These are phyloP conservation scores for Elegia similella DNA, from an alignment of 2,888 invertebrate genomes.

Conservation along the genomic window DNA sequence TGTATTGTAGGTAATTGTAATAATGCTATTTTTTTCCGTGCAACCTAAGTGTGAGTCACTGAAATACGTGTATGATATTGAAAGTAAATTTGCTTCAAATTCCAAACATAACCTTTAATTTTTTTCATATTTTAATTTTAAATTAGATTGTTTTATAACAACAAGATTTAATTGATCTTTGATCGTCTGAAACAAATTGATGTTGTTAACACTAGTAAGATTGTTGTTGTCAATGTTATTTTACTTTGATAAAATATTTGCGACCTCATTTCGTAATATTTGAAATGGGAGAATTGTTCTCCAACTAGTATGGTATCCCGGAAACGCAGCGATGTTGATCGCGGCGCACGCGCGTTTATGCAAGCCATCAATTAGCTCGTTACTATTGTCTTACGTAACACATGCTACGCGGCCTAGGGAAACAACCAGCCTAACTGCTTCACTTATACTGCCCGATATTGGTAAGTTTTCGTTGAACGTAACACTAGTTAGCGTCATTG, in stretches of 20 bases:
- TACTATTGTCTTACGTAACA: slow-evolving; percentile 69
- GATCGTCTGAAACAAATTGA: too few relatives aligned
- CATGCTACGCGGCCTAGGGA: slow-evolving; percentile 39
- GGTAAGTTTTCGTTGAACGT: slow-evolving; percentile 43
- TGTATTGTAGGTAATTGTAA: too few relatives aligned
- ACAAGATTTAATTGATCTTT: too few relatives aligned
- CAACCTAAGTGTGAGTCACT: too few relatives aligned
- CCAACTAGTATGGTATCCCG: slow-evolving; percentile 52
- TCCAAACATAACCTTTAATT: too few relatives aligned
- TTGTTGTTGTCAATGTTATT: too few relatives aligned
- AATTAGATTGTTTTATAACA: too few relatives aligned
- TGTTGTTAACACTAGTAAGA: too few relatives aligned
- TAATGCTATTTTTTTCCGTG: too few relatives aligned
- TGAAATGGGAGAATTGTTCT: slow-evolving; percentile 30
- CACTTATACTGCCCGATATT: slow-evolving; percentile 46
- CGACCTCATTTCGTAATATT: slow-evolving; percentile 33
- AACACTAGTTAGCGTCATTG: slow-evolving; percentile 39
- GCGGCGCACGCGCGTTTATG: slow-evolving; percentile 62
- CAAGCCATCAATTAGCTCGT: slow-evolving; percentile 73
- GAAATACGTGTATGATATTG: too few relatives aligned
- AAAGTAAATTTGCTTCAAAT: too few relatives aligned
- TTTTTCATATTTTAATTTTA: too few relatives aligned
- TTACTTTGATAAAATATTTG: neutral
- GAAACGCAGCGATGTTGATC: slow-evolving; percentile 59
- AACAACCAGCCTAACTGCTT: slow-evolving; percentile 51